Percentiles rank a stretch among this genome's conserved stretches.
Conservation (phyloP, 2,113 vertebrate genomes). For the Muntiacus muntjak region DNA sequence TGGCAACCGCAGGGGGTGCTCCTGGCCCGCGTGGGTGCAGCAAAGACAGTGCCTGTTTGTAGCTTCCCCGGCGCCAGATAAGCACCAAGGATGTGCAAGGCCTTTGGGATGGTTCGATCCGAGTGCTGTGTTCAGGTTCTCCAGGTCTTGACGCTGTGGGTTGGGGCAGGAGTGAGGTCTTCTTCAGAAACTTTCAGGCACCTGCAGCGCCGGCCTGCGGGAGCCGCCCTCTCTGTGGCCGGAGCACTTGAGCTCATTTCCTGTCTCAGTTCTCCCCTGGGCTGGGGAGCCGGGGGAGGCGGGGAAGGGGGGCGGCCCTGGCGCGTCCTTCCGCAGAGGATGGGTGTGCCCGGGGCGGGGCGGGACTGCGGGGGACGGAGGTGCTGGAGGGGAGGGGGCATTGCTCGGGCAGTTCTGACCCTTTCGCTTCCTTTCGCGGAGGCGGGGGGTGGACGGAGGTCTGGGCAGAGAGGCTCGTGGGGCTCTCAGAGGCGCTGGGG, state of each 20-base stretch:
- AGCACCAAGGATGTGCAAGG: neutral
- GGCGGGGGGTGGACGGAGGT: too few species aligned
- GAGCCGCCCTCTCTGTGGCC: neutral
- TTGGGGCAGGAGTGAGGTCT: neutral
- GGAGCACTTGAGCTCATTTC: neutral
- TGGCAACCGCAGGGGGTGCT: too few species aligned
- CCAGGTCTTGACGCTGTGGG: neutral
- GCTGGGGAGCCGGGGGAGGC: neutral
- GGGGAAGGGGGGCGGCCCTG: accelerated
- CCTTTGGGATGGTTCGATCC: neutral
- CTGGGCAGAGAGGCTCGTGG: neutral
- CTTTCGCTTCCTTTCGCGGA: accelerated
- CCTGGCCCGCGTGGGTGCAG: neutral
- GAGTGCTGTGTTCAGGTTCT: neutral
- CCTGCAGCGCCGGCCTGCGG: accelerated
- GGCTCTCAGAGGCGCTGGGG: neutral
- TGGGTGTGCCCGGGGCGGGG: neutral
- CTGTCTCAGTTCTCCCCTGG: neutral
- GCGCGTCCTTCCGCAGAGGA: neutral
- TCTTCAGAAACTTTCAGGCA: neutral
- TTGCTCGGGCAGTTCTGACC: neutral
- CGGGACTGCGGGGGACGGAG: neutral
- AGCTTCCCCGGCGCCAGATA: neutral
- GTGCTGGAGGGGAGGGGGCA: neutral
- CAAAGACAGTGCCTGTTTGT: neutral